Base-by-base conservation (phyloP, 2,888 invertebrate species). In the Ectropis crepuscularia region DNA sequence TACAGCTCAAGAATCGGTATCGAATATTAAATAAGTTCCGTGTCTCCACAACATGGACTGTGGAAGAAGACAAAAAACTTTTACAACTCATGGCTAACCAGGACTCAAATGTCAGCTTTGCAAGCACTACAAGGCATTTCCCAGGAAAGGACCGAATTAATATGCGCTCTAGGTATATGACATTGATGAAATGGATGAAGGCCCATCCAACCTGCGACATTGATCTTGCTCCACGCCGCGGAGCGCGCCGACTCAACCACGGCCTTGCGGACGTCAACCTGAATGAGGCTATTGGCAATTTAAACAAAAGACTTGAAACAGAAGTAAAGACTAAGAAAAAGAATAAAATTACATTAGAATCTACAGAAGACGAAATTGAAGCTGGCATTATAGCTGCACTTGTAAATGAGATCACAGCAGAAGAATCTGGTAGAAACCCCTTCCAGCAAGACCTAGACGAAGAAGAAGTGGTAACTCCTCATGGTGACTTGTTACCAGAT, bases 1-100 rank as follows among this genome's bases (percentile, higher is more conserved):
- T 91, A 0, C 96, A 96, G 76, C 82, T 96, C 7, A 93, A 94
- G 41, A 87, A 93, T 8, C 93, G 95, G 43, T 95, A 95, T 74
- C 81, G 90, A 48, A 93, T 94, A 41, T 86, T 95, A 12, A 77
- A 88, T 70, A 87, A 80, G 57, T 71, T 72, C 55, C 85, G 86
- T 39, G 75, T 86, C 11, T 93, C 94, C 47, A 83, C 91, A 57
- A 85, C 86, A 0, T 96, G 96, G 95, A 93, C 94, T 0, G 70
- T 92, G 1, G 89, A 93, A 16, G 96, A 96, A 70, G 96, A 96
- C 71, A 82, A 81, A 50, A 90, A 90, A 64, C 86, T 96, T 38
- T 73, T 95, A 64, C 84, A 94, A 45, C 83, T 94, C 37, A 92
- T 95, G 93, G 67, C 79, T 75, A 77, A 81, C 89, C 77, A 94